Evolutionary conservation across 2,888 invertebrate species (phyloP), one percentile per base, ranked within the genome.

Genomic region (Agonopterix arenella): DNA sequence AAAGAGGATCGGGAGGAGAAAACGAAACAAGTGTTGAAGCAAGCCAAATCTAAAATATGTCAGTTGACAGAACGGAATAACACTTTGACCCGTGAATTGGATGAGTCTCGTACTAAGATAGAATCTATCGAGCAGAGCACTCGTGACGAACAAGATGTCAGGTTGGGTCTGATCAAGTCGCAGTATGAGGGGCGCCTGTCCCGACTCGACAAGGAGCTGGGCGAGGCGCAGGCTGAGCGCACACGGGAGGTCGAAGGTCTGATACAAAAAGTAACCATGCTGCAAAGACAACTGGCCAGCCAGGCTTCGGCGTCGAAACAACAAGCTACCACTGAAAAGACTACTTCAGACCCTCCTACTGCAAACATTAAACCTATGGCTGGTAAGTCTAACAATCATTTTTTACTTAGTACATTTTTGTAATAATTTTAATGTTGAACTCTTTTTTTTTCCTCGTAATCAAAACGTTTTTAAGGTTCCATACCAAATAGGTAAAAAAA

Each of bases 351-450:
- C 38, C 91, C 92, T 9, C 91, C 91, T 0, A 98, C 97, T 0
- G 98, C 98, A 4, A 98, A 98, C 73, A 98, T 98, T 44, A 96
- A 97, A 76, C 98, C 98, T 0, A 96, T 98, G 94, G 95, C 97
- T 2, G 96, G 96, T 63, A 90, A 76, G 83, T 66, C 28, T 28
- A 28, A 28, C 28, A 28, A 28, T 28, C 5, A 28, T 5, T 28
- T 28, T 28, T 1, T 28, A 5, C 28, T 28, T 28, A 1, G 28
- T 28, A 28, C 28, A 18, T 18, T 18, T 4, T 18, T 18, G 3
- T 18, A 18, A 18, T 2, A 18, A 18, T 13, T 13, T 2, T 13
- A 13, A 2, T 13, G 13, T 18, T 28, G 28, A 28, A 28, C 28
- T 2, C 18, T 18, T 18, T 2, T 18, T 4, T 18, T 18, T 13